Conservation (phyloP, 2,797 vertebrate genomes). For the Limnodromus scolopaceus region DNA sequence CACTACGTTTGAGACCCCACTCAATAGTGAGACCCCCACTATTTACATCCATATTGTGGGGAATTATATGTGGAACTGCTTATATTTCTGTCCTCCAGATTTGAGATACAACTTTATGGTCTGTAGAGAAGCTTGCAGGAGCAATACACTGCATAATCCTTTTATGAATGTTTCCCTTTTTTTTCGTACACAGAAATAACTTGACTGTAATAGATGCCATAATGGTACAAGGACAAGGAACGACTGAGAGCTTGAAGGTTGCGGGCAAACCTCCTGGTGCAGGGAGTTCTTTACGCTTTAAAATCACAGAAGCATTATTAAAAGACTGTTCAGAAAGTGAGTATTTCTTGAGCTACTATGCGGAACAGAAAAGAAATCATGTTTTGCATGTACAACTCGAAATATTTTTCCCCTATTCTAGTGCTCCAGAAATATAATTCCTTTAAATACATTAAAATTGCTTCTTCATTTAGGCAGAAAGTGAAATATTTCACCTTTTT, state of each 20-base stretch:
- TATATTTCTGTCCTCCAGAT: neutral
- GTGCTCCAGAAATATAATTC: neutral
- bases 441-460: neutral
- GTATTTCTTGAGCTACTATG: constrained; percentile 52
- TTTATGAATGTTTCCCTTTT: neutral
- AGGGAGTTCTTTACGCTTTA: constrained; percentile 94
- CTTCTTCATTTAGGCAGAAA: neutral
- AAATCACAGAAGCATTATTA: constrained; percentile 94
- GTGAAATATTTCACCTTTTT: neutral
- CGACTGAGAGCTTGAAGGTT: constrained; percentile 91
- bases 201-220: constrained; percentile 93
- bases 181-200: constrained; percentile 87
- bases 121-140: neutral
- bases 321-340: constrained; percentile 97
- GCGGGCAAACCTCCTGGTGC: constrained; percentile 91
- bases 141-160: neutral
- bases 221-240: constrained; percentile 91
- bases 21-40: too few species aligned
- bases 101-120: neutral
- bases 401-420: neutral
- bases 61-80: neutral
- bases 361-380: neutral
- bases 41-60: neutral
- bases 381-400: neutral
- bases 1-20: neutral